Evolutionary conservation across 1,140 invertebrate species (phyloP), one percentile per base, ranked within the genome.

Genomic region (Drosophila asahinai): DNA sequence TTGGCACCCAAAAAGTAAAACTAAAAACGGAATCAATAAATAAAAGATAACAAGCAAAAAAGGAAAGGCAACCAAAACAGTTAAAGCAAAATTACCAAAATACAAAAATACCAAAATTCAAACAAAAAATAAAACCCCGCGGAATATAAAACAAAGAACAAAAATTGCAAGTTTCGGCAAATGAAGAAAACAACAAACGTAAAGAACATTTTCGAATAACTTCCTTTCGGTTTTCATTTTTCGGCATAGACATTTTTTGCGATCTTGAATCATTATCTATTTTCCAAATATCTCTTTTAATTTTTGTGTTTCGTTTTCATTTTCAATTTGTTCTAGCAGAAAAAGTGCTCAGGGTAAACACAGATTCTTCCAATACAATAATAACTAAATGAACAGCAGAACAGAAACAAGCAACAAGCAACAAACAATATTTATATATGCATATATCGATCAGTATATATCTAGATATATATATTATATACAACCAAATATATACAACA

Each of bases 331-430:
- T 79, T 90, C 86, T 84, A 89, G 86, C 77, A 91, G 87, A 87
- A 84, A 77, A 91, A 87, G 58, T 82, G 89, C 89, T 91, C 89
- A 92, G 91, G 87, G 91, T 87, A 77, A 91, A 82, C 83, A 82
- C 86, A 89, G 77, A 92, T 81, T 91, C 83, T 91, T 87, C 86
- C 83, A 92, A 90, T 87, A 91, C 76, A 91, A 86, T 81, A 75
- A 75, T 80, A 90, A 91, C 77, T 87, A 89, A 79, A 60, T 77
- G 48, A 78, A 67, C 72, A 75, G 65, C 55, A 59, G 36, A 77
- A 54, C 54, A 73, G n/a, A 64, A 17, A 27, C 30, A 55, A 49
- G 40, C 17, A 80, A 58, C 57, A 61, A 75, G 27, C 57, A 77
- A 72, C 77, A 86, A 81, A 80, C 81, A 77, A 84, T 83, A 83